These are phyloP conservation scores for Agelas oroides DNA, from an alignment of 37 sponge, comb jelly and placozoan species.

Conservation along the genomic window DNA sequence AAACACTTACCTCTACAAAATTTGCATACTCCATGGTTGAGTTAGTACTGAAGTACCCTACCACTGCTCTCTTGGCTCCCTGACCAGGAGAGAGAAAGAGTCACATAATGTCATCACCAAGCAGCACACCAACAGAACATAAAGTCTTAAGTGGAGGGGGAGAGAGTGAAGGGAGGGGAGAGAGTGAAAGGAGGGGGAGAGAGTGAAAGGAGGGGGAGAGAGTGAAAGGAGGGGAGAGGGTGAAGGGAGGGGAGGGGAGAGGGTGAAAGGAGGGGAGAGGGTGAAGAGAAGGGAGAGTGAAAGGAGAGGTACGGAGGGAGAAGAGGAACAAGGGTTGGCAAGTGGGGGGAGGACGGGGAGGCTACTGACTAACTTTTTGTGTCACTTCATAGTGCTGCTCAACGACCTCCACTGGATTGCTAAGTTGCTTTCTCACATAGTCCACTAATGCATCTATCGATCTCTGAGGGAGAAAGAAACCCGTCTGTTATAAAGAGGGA, in stretches of 20 bases:
- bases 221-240: neutral
- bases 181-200: neutral
- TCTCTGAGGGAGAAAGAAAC: constrained; percentile 12
- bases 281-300: neutral
- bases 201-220: constrained; percentile 1
- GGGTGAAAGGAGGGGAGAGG: too few relatives aligned
- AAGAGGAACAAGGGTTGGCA: neutral
- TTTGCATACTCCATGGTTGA: constrained; percentile 12
- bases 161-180: neutral
- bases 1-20: constrained; percentile 44
- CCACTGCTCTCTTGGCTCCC: constrained; percentile 64
- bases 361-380: neutral
- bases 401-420: constrained; percentile 63
- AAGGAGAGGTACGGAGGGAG: too few relatives aligned
- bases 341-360: neutral
- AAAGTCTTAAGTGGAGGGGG: neutral
- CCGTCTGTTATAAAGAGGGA: too few relatives aligned
- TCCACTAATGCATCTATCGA: constrained; percentile 61
- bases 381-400: neutral
- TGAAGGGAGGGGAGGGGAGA: too few relatives aligned
- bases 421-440: constrained; percentile 64
- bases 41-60: constrained; percentile 66
- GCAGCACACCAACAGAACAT: too few relatives aligned
- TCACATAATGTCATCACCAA: too few relatives aligned
- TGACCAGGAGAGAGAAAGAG: neutral